Conservation (phyloP, 2,113 vertebrate genomes). For the Petrocephalus microphthalmus region DNA sequence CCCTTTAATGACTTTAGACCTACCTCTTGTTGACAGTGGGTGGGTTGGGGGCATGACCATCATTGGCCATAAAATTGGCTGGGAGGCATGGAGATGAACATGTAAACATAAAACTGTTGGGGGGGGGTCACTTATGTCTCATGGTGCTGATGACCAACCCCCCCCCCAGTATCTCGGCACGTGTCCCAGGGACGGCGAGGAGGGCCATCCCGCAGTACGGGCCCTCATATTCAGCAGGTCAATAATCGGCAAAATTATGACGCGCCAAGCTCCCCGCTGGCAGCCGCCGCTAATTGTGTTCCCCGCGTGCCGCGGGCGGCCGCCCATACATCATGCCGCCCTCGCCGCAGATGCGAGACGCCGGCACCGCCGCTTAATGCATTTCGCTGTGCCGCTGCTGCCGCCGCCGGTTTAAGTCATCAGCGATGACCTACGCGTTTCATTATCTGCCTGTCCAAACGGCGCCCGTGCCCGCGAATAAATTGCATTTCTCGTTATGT, state of each 20-base stretch:
- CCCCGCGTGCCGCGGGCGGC: slow-evolving; percentile 49
- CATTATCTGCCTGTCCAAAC: slow-evolving; percentile 97
- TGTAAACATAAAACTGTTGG: background rate
- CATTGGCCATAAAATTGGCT: background rate
- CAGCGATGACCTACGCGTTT: slow-evolving; percentile 97
- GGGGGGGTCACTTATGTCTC: background rate
- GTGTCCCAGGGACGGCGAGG: background rate
- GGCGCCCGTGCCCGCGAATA: slow-evolving; percentile 89
- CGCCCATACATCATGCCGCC: slow-evolving; percentile 52
- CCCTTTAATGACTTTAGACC: background rate
- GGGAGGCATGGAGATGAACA: background rate
- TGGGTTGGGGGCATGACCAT: background rate
- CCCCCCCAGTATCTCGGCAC: background rate
- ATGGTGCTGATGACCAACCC: background rate
- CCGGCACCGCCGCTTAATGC: slow-evolving; percentile 91
- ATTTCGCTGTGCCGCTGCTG: slow-evolving; percentile 76
- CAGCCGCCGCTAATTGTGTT: slow-evolving; percentile 56
- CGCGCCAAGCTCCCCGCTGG: slow-evolving; percentile 48
- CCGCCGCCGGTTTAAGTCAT: slow-evolving; percentile 93
- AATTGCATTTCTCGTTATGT: slow-evolving; percentile 97
- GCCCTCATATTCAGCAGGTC: slow-evolving; percentile 55
- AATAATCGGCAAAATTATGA: slow-evolving; percentile 62
- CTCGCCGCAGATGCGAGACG: slow-evolving; percentile 67
- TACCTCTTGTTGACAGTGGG: background rate
- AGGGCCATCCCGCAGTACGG: background rate